phyloP scores from a whole-genome alignment of 1,140 invertebrate genomes.

The Frieseomelitta varia region DNA sequence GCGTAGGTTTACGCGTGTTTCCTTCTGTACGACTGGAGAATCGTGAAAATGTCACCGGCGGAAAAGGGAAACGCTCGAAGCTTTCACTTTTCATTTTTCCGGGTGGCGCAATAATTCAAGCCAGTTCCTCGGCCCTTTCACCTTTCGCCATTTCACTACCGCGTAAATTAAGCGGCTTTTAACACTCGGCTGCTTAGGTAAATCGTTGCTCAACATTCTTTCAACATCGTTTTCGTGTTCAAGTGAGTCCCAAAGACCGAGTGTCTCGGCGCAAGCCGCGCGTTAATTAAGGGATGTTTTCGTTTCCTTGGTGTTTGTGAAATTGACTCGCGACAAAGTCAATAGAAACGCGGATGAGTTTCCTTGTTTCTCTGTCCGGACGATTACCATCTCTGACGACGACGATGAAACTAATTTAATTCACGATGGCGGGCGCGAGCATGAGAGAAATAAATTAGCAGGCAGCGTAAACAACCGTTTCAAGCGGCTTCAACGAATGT shows the following conservation, averaged over 20 bases:
- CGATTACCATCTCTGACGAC: no score
- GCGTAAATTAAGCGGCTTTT: conserved; percentile 55
- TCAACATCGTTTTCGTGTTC: neutral
- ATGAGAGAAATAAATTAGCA: no score
- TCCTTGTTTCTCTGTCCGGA: neutral
- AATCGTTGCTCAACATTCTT: conserved; percentile 28
- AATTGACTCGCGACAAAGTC: neutral
- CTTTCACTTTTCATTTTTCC: conserved; percentile 45
- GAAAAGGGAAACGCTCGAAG: neutral
- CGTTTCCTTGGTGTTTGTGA: neutral
- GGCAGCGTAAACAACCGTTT: no score
- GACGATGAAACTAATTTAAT: no score
- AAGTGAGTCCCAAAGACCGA: neutral
- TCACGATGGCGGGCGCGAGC: no score
- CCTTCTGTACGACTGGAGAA: conserved; percentile 5
- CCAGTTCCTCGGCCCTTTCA: conserved; percentile 32
- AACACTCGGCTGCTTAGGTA: conserved; percentile 52
- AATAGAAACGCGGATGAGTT: neutral
- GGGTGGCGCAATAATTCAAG: neutral
- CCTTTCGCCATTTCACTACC: no score
- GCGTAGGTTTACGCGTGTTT: neutral
- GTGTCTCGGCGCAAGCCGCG: no score
- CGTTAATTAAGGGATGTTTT: neutral
- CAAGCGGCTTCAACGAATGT: no score
- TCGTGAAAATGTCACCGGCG: conserved; percentile 41